Evolutionary conservation across 2,797 vertebrate species (phyloP).

Genomic region (Serranus cabrilla): DNA sequence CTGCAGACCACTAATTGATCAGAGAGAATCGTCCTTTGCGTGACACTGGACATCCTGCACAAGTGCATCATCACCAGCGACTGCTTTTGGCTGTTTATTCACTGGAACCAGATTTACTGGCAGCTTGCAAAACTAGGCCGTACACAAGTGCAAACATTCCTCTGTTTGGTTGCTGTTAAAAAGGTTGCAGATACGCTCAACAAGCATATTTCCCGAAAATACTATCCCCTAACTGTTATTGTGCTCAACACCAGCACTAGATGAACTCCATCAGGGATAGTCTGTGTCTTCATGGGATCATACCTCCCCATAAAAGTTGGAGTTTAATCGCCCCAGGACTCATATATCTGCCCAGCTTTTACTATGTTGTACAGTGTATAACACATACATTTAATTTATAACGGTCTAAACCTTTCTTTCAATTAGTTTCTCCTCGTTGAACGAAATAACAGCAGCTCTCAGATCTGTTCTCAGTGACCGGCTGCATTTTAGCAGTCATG

Average conservation of each 20-base stretch:
- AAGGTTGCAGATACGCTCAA: not conserved
- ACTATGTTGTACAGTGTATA: not conserved
- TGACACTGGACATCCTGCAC: too few relatives aligned
- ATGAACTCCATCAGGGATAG: not conserved
- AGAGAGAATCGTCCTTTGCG: too few relatives aligned
- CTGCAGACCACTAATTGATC: too few relatives aligned
- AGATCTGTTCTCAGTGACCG: constrained; percentile 50
- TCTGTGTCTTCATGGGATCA: not conserved
- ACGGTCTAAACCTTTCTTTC: constrained; percentile 24
- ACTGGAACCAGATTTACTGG: too few relatives aligned
- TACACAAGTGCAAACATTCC: too few relatives aligned
- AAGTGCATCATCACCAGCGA: too few relatives aligned
- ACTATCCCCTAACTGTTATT: not conserved
- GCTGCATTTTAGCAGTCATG: constrained; percentile 50
- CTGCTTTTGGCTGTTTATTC: too few relatives aligned
- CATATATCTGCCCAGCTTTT: constrained; percentile 7
- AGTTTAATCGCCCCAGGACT: not conserved
- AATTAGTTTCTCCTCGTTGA: constrained; percentile 33
- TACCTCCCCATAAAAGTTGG: not conserved
- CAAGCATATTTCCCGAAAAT: not conserved
- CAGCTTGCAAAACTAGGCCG: too few relatives aligned
- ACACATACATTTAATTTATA: constrained; percentile 30
- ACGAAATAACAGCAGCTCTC: constrained; percentile 39
- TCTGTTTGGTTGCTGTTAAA: too few relatives aligned
- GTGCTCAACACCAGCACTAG: not conserved